These are phyloP conservation scores for Philereme vetulata DNA, from an alignment of 2,888 invertebrate genomes.

Conservation along the genomic window DNA sequence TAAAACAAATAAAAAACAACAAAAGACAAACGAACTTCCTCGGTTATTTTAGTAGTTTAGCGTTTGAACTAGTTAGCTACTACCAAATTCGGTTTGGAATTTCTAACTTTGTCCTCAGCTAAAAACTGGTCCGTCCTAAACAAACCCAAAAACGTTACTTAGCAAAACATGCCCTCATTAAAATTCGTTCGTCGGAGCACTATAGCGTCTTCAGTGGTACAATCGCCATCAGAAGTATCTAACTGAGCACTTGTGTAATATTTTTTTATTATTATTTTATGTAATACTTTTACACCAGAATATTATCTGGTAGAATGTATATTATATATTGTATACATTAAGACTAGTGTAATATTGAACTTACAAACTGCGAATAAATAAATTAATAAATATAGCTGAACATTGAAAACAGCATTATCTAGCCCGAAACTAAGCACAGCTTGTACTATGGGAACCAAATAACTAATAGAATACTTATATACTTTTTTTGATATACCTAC, in stretches of 20 bases:
- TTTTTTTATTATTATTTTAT: no score
- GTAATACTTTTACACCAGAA: no score
- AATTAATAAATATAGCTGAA: no score
- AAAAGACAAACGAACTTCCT: conserved; percentile 2
- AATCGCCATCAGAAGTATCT: conserved; percentile 1
- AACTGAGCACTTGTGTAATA: not conserved
- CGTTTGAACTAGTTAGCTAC: conserved; percentile 8
- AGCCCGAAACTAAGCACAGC: no score
- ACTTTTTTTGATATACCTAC: no score
- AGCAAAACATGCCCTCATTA: conserved; percentile 55
- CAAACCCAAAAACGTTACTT: conserved; percentile 54
- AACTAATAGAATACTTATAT: no score
- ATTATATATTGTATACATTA: no score
- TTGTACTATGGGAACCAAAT: no score
- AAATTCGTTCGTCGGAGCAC: conserved; percentile 45
- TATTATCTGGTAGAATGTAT: no score
- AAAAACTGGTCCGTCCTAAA: conserved; percentile 55
- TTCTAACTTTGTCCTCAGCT: conserved; percentile 40
- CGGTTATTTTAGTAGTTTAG: conserved; percentile 12
- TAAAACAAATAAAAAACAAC: conserved; percentile 7
- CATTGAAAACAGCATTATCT: no score
- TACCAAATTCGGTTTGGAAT: conserved; percentile 19
- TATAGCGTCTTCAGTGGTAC: conserved; percentile 15
- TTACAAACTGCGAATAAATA: no score
- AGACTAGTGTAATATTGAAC: no score